These are phyloP conservation scores for Plebejus anna DNA, from an alignment of 2,888 invertebrate species.

Conservation along the genomic window DNA sequence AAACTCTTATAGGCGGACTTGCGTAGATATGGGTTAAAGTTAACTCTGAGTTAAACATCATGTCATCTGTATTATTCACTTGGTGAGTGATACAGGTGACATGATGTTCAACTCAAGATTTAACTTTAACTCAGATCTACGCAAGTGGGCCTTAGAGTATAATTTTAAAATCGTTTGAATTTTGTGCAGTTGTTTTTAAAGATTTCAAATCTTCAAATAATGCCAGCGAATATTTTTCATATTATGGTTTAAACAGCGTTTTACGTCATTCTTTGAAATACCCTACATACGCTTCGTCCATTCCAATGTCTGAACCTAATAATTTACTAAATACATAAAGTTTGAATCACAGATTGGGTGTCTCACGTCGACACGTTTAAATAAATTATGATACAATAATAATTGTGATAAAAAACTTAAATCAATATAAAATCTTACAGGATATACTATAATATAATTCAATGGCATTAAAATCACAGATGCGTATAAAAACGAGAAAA, in stretches of 20 bases:
- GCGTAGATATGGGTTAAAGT: too few species aligned
- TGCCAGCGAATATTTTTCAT: neutral
- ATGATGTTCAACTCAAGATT: too few species aligned
- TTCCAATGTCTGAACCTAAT: conserved; percentile 21
- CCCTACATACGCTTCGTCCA: neutral
- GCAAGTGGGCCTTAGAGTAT: too few species aligned
- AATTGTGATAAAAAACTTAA: conserved; percentile 49
- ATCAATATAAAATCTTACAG: conserved; percentile 58
- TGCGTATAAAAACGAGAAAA: conserved; percentile 58
- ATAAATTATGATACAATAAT: conserved; percentile 36
- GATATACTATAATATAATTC: conserved; percentile 49
- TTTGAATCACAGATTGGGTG: conserved; percentile 33
- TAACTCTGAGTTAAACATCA: too few species aligned
- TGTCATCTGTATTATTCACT: too few species aligned
- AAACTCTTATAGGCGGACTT: neutral
- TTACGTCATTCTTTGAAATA: neutral
- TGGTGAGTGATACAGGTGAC: too few species aligned
- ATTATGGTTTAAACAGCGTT: neutral
- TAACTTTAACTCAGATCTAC: too few species aligned
- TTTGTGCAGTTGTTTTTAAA: conserved; percentile 14
- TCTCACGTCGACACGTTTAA: conserved; percentile 16
- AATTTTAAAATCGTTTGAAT: neutral
- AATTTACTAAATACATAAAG: conserved; percentile 25
- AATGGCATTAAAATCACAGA: conserved; percentile 75
- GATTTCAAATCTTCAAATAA: neutral